A percentile compares a stretch with the other conserved stretches of the same genome.
Evolutionary conservation across 2,113 vertebrate species (phyloP).

Genomic region (Globicephala melas): DNA sequence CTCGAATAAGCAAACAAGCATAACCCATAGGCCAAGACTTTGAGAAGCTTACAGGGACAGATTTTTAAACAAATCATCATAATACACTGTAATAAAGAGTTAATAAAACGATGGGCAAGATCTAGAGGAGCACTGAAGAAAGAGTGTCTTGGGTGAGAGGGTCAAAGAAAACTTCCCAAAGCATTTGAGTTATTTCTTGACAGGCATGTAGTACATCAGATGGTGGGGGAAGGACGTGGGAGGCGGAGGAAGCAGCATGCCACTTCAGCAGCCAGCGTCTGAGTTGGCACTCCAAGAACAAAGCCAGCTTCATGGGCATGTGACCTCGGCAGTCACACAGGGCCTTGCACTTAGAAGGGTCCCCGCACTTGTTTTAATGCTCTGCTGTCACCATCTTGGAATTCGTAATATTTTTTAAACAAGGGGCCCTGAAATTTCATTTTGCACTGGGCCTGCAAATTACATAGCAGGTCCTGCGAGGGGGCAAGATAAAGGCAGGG

Average conservation of each 20-base stretch:
- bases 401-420: background rate
- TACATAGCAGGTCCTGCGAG: background rate
- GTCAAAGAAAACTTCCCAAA: background rate
- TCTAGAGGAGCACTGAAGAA: background rate
- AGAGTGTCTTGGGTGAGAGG: background rate
- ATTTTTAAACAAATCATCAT: conserved; percentile 1
- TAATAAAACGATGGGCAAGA: background rate
- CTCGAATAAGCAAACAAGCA: background rate
- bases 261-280: background rate
- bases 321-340: background rate
- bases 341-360: background rate
- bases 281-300: background rate
- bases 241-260: background rate
- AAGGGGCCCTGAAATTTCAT: background rate
- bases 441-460: background rate
- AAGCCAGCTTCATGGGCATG: background rate
- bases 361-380: background rate
- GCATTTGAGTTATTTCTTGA: background rate
- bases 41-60: background rate
- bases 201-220: background rate
- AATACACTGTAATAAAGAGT: background rate
- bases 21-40: background rate
- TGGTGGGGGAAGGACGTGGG: background rate
- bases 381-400: background rate
- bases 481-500: background rate